Conservation (phyloP, 2,888 invertebrate species). For the Tenthredo scrophulariae region DNA sequence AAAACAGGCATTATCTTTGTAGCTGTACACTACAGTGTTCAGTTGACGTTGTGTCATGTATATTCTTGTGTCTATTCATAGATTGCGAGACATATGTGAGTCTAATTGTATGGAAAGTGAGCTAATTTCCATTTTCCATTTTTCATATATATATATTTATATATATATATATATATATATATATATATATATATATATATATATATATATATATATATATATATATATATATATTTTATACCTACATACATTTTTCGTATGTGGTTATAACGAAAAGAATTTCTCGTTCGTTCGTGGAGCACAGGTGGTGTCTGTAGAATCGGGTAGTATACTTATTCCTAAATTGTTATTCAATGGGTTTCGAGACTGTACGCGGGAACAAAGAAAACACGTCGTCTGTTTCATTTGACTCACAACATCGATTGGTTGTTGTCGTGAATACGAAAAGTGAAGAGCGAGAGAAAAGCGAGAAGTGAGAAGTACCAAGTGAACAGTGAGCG, state of each 20-base stretch:
- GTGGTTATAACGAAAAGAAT: background rate
- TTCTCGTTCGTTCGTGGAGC: background rate
- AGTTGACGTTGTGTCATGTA: background rate
- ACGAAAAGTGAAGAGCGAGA: background rate
- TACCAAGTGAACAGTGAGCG: background rate
- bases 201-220: background rate
- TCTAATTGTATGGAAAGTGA: conserved; percentile 14
- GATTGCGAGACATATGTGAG: background rate
- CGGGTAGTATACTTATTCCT: conserved; percentile 2
- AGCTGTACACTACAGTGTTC: background rate
- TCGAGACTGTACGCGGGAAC: background rate
- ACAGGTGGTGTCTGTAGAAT: background rate
- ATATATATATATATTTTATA: background rate
- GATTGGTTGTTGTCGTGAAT: conserved; percentile 17
- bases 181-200: background rate
- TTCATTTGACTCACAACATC: conserved; percentile 21
- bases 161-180: background rate
- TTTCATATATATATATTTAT: background rate
- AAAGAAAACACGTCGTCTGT: conserved; percentile 26
- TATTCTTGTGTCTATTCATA: conserved; percentile 1
- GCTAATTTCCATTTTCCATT: background rate
- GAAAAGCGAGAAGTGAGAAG: background rate
- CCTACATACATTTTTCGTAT: background rate
- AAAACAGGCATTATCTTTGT: background rate
- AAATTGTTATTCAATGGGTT: conserved; percentile 25